A percentile compares a stretch with the other conserved stretches of the same genome.
phyloP scores from a whole-genome alignment of 1,140 invertebrate species.

The Drosophila murphyi region DNA sequence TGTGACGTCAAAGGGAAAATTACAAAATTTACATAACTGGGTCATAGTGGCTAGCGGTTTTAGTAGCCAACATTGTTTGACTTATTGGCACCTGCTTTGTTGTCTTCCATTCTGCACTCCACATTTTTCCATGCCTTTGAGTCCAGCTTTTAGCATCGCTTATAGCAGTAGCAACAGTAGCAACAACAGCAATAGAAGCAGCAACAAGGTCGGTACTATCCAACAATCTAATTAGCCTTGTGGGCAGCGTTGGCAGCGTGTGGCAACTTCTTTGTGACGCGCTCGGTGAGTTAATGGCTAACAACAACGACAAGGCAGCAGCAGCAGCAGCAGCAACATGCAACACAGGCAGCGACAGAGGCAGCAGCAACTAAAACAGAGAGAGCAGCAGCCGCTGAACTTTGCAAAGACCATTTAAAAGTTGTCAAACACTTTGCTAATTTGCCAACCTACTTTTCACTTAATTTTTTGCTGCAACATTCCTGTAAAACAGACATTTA shows the following conservation, averaged over 20 bases:
- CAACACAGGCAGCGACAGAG: conserved; percentile 4
- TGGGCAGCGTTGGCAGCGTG: conserved; percentile 33
- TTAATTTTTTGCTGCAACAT: conserved; percentile 12
- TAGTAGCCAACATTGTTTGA: conserved; percentile 14
- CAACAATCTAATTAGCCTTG: conserved; percentile 64
- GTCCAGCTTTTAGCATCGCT: neutral
- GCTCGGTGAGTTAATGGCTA: conserved; percentile 62
- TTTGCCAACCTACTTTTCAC: conserved; percentile 21
- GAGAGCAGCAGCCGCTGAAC: conserved; percentile 6
- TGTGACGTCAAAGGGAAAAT: conserved; percentile 30
- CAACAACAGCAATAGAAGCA: conserved; percentile 14
- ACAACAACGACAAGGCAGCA: neutral
- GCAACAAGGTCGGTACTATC: neutral
- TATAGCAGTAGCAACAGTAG: conserved; percentile 6
- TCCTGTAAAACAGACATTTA: conserved; percentile 16
- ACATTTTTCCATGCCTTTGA: conserved; percentile 8
- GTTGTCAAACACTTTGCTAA: conserved; percentile 57
- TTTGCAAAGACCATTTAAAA: conserved; percentile 46
- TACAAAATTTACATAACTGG: conserved; percentile 74
- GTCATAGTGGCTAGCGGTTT: conserved; percentile 65
- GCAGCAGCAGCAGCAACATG: conserved; percentile 6
- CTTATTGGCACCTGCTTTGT: conserved; percentile 20
- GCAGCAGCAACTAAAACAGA: conserved; percentile 18
- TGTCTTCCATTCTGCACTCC: conserved; percentile 14
- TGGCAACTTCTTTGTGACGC: conserved; percentile 60